Base-by-base conservation (phyloP, 2,888 invertebrate species). In the Ectobius pallidus region DNA sequence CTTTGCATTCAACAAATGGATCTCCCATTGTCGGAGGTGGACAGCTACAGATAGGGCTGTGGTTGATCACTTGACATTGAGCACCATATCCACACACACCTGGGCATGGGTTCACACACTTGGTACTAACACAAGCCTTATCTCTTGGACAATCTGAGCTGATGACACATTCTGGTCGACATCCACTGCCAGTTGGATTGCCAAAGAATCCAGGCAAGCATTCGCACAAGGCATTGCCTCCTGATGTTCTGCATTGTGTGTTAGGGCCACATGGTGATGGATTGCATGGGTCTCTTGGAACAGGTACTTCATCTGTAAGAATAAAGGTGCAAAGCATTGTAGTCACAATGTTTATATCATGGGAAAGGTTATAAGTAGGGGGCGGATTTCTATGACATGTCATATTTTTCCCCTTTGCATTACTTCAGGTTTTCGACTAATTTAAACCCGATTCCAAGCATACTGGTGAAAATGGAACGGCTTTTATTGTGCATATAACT, bases 31-130 rank as follows among this genome's bases (percentile, higher is more conserved):
- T 88, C 70, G 87, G 87, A 73, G 84, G 71, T 9, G 91, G 90
- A 80, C 96, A 96, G 77, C 89, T 91, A 80, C 96, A 96, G 67
- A 94, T 90, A 0, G 96, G 94, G 80, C 91, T 92, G 81, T 96
- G 96, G 80, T 94, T 92, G 75, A 93, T 89, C 1, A 93, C 90
- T 79, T 89, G 87, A 80, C 96, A 96, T 77, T 89, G 85, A 0
- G 96, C 92, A 67, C 88, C 87, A 77, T 90, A 86, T 74, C 95
- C 94, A 77, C 95, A 95, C 14, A 91, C 89, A 44, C 93, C 93
- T 20, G 88, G 87, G 78, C 95, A 95, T 44, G 94, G 94, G 79
- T 95, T 90, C 4, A 89, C 85, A 79, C 95, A 95, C 82, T 91
- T 93, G 75, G 90, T 89, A 79, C 92, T 92, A 3, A 91, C 88